phyloP scores from a whole-genome alignment of 2,888 invertebrate genomes.

The Ischnura elegans region DNA sequence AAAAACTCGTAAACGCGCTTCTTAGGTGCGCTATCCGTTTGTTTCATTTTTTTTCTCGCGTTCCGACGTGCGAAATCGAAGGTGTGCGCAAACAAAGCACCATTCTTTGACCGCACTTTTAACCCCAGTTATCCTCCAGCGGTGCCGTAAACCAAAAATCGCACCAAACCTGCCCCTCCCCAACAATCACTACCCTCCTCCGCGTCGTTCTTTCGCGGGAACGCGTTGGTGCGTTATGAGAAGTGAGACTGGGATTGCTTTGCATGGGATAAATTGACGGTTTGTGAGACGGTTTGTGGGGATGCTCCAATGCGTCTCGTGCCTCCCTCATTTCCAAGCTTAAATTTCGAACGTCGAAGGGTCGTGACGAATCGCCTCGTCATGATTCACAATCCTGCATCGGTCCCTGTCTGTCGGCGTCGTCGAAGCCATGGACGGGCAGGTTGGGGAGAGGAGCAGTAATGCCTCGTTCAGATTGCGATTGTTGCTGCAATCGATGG shows the following conservation, averaged over 20 bases:
- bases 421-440: neutral
- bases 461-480: no score
- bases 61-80: neutral
- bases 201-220: no score
- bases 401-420: neutral
- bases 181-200: no score
- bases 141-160: slow-evolving; percentile 25
- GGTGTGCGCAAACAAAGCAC: neutral
- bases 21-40: neutral
- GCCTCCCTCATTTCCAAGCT: slow-evolving; percentile 23
- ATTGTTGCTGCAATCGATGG: no score
- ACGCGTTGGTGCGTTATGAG: no score
- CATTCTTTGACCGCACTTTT: neutral
- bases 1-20: neutral
- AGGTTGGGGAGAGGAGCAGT: no score
- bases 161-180: neutral
- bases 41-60: neutral
- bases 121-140: neutral
- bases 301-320: neutral
- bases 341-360: neutral
- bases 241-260: neutral
- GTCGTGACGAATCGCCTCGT: slow-evolving; percentile 26
- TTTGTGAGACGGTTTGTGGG: no score
- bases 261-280: neutral
- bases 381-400: slow-evolving; percentile 12